phyloP scores from a whole-genome alignment of 2,888 invertebrate genomes.

The Paralinhomoeus sp. region DNA sequence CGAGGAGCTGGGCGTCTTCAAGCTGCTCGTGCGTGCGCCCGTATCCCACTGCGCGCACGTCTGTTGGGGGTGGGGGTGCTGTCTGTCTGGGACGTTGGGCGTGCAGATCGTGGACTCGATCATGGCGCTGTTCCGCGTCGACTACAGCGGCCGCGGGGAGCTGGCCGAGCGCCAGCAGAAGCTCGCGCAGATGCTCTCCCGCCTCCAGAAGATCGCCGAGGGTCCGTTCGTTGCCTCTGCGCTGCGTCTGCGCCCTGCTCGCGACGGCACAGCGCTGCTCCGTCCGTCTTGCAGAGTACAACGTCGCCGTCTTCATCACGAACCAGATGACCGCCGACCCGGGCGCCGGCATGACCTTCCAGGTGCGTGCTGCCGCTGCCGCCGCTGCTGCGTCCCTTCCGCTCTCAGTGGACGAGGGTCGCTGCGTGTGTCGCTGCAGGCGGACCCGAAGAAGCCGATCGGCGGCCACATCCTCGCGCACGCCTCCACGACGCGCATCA shows the following conservation, averaged over 20 bases:
- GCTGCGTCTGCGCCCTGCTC: too few species aligned
- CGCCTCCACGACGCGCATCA: slow-evolving; percentile 51
- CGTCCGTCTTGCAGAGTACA: slow-evolving; percentile 53
- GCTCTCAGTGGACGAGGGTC: too few species aligned
- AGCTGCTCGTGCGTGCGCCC: slow-evolving; percentile 15
- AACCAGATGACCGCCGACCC: slow-evolving; percentile 64
- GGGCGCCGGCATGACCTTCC: slow-evolving; percentile 41
- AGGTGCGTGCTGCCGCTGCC: neutral
- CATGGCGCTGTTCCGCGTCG: slow-evolving; percentile 50
- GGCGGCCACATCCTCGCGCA: slow-evolving; percentile 59
- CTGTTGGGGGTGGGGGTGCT: too few species aligned
- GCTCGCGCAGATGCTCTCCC: slow-evolving; percentile 49
- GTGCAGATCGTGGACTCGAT: slow-evolving; percentile 48
- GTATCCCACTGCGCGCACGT: too few species aligned
- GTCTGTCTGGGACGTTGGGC: too few species aligned
- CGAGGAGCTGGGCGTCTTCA: slow-evolving; percentile 49
- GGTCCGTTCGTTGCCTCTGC: too few species aligned
- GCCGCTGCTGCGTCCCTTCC: too few species aligned
- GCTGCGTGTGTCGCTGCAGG: too few species aligned
- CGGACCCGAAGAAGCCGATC: slow-evolving; percentile 52
- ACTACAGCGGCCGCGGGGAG: slow-evolving; percentile 52
- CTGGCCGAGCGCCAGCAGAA: slow-evolving; percentile 55
- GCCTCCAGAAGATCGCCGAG: slow-evolving; percentile 54
- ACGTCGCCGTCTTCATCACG: slow-evolving; percentile 55
- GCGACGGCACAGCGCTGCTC: too few species aligned